A percentile compares a stretch with the other conserved stretches of the same genome.
These are phyloP conservation scores for Unio delphinus DNA, from an alignment of 2,888 invertebrate genomes.

Conservation along the genomic window DNA sequence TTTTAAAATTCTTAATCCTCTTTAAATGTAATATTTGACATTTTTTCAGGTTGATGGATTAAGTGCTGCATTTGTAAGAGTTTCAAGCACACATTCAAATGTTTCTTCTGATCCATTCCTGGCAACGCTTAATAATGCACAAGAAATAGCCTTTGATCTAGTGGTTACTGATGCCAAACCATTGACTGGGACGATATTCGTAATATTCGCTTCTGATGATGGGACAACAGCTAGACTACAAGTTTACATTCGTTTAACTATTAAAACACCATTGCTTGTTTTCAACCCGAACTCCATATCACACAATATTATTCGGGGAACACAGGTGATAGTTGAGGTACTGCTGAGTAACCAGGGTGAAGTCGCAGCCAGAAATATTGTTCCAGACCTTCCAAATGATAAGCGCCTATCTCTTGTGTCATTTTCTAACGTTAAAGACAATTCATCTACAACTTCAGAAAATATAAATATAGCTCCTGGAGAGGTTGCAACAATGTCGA, in stretches of 20 bases:
- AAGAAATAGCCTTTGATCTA: constrained; percentile 14
- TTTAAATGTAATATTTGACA: background rate
- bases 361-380: constrained; percentile 31
- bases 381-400: constrained; percentile 27
- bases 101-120: background rate
- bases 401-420: constrained; percentile 30
- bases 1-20: no score
- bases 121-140: background rate
- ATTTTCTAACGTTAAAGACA: constrained; percentile 17
- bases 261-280: constrained; percentile 19
- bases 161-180: constrained; percentile 18
- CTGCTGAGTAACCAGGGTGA: constrained; percentile 41
- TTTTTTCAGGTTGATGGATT: constrained; percentile 12
- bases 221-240: constrained; percentile 21
- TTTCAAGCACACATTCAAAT: background rate
- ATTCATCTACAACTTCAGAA: background rate
- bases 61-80: constrained; percentile 6
- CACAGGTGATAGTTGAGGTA: constrained; percentile 23
- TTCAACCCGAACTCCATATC: constrained; percentile 13
- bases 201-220: constrained; percentile 18
- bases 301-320: constrained; percentile 22
- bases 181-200: constrained; percentile 20
- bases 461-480: constrained; percentile 17
- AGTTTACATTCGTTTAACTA: constrained; percentile 15
- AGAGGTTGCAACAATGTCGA: constrained; percentile 18